A percentile compares a stretch with the other conserved stretches of the same genome.
Conservation (phyloP, 2,888 invertebrate genomes). For the Drosophila prostipennis region DNA sequence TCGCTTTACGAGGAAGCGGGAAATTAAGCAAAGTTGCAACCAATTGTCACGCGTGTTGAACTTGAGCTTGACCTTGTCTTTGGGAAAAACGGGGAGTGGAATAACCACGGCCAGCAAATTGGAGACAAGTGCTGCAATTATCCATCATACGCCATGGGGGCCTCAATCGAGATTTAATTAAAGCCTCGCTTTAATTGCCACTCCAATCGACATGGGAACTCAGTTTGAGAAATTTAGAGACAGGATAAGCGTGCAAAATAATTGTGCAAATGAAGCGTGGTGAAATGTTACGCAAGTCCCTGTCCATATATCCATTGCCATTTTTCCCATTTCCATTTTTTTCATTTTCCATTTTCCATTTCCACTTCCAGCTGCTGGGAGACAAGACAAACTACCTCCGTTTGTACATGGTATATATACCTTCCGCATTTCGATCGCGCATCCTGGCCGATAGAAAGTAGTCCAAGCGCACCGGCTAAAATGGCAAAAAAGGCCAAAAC, state of each 20-base stretch:
- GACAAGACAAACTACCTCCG: slow-evolving; percentile 37
- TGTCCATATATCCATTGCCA: slow-evolving; percentile 38
- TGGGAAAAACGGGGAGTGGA: slow-evolving; percentile 19
- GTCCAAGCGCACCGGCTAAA: slow-evolving; percentile 64
- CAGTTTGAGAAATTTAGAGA: slow-evolving; percentile 20
- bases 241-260: slow-evolving; percentile 48
- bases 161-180: slow-evolving; percentile 58
- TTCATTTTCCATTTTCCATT: slow-evolving; percentile 20
- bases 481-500: slow-evolving; percentile 44
- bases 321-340: slow-evolving; percentile 27
- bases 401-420: slow-evolving; percentile 8
- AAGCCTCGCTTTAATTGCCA: slow-evolving; percentile 36
- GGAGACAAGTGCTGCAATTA: slow-evolving; percentile 51
- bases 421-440: slow-evolving; percentile 65
- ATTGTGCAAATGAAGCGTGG: slow-evolving; percentile 55
- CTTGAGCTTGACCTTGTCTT: slow-evolving; percentile 82
- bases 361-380: slow-evolving; percentile 42
- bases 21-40: slow-evolving; percentile 55
- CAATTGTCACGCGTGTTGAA: slow-evolving; percentile 64
- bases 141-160: slow-evolving; percentile 23
- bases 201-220: slow-evolving; percentile 30
- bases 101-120: slow-evolving; percentile 9
- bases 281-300: slow-evolving; percentile 72
- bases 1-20: slow-evolving; percentile 62
- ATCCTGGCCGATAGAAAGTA: slow-evolving; percentile 75